Conservation (phyloP, 2,888 invertebrate species). For the Drosophila subquinaria region DNA sequence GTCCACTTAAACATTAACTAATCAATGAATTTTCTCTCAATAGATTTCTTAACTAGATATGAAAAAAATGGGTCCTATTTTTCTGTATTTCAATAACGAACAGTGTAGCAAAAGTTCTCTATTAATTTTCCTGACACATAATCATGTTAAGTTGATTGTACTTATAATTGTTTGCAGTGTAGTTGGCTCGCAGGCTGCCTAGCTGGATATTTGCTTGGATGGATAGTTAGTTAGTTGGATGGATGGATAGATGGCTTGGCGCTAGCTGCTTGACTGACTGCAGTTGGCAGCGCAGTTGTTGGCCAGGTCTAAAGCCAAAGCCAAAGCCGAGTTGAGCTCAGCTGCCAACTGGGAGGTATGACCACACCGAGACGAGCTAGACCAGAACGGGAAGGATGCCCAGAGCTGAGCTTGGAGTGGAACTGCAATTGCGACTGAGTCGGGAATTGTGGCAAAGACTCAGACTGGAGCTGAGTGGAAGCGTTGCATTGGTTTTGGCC, state of each 20-base stretch:
- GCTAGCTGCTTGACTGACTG: slow-evolving; percentile 73
- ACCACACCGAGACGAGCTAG: slow-evolving; percentile 45
- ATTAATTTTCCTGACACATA: no score
- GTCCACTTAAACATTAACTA: no score
- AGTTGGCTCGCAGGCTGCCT: slow-evolving; percentile 18
- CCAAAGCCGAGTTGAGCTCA: slow-evolving; percentile 9
- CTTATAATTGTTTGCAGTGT: slow-evolving; percentile 21
- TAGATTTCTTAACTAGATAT: no score
- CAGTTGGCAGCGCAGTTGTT: slow-evolving; percentile 61
- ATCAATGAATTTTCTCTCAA: no score
- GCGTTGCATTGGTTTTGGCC: slow-evolving; percentile 56
- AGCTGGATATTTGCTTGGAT: slow-evolving; percentile 54
- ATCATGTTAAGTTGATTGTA: no score
- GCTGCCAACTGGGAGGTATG: slow-evolving; percentile 61
- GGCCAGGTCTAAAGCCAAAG: slow-evolving; percentile 31
- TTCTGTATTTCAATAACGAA: no score
- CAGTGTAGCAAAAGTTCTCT: no score
- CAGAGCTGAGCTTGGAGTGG: slow-evolving; percentile 37
- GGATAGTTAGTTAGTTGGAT: slow-evolving; percentile 49
- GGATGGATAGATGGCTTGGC: slow-evolving; percentile 39
- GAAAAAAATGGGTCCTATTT: no score
- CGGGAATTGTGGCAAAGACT: background rate
- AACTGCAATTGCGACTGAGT: slow-evolving; percentile 12
- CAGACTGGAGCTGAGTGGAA: slow-evolving; percentile 29
- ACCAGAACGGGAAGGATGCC: slow-evolving; percentile 50